Base-by-base conservation (phyloP, 2,797 vertebrate species). In the Arremon aurantiirostris region DNA sequence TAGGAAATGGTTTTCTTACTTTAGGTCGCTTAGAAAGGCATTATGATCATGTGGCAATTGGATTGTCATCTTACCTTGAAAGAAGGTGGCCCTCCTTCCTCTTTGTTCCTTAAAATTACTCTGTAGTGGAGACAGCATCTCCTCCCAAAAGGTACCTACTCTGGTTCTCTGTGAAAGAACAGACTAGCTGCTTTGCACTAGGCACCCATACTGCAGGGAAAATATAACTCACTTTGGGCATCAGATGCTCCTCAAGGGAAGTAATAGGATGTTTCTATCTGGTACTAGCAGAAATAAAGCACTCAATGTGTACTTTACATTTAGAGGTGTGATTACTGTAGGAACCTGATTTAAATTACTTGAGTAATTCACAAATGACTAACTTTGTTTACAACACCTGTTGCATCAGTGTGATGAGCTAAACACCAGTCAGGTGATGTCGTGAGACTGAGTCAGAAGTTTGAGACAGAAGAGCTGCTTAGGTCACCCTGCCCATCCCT, bases 391-490 rank as follows among this genome's bases (percentile, higher is more conserved):
- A 86, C 82, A 89, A 64, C n/a, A 60, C 64, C 20, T 81, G 12
- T 94, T 96, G 92, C 86, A 93, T 82, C 88, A 95, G 39, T 50
- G 68, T 57, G 63, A 85, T 89, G 90, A 77, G 88, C 64, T 93
- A 70, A 87, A 61, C 59, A 65, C 39, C 47, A 34, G 46, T 85
- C 95, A 91, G 89, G 90, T 95, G 89, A 94, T 80, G 79, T 73
- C 0, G 5, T 86, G 80, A 30, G 59, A 78, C 42, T 65, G 50
- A 86, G 46, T 91, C 21, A 26, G 69, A 95, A 86, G 82, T 93
- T 79, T 79, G 64, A 84, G 55, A 85, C 44, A 82, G 47, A 75
- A 80, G 6, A 82, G 39, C 21, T 59, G 70, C 46, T 81, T 82
- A 70, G 27, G 47, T 94, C 52, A 93, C 35, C 35, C 32, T 57